phyloP scores from a whole-genome alignment of 1,140 invertebrate species.

The Drosophila grimshawi region DNA sequence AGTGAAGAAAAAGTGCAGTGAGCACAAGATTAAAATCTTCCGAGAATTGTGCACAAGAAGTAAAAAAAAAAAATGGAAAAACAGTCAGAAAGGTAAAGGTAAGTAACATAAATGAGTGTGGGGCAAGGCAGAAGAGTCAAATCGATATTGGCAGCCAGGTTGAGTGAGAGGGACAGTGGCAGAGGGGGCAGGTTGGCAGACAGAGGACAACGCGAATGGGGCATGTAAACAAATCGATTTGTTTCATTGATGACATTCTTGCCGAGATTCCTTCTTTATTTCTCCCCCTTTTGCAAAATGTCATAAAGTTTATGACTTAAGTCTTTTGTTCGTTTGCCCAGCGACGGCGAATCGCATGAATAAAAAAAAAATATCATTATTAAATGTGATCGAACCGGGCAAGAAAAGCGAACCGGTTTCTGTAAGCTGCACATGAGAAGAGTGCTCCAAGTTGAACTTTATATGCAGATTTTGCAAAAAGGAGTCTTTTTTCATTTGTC shows the following conservation, averaged over 20 bases:
- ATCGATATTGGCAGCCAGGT: slow-evolving; percentile 58
- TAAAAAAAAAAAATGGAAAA: slow-evolving; percentile 23
- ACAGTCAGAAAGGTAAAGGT: slow-evolving; percentile 36
- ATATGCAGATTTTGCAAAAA: slow-evolving; percentile 61
- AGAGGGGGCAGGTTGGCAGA: not conserved
- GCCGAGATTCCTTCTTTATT: slow-evolving; percentile 53
- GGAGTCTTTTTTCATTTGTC: slow-evolving; percentile 23
- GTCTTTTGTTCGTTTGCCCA: slow-evolving; percentile 73
- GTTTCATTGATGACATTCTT: slow-evolving; percentile 84
- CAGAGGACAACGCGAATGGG: slow-evolving; percentile 49
- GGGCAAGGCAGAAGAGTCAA: slow-evolving; percentile 50
- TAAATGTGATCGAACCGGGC: slow-evolving; percentile 67
- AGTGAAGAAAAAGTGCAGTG: slow-evolving; percentile 49
- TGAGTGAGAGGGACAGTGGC: not conserved
- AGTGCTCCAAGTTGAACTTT: slow-evolving; percentile 18
- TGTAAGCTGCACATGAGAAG: slow-evolving; percentile 15
- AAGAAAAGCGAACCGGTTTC: slow-evolving; percentile 58
- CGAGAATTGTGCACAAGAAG: slow-evolving; percentile 71
- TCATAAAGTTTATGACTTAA: slow-evolving; percentile 85
- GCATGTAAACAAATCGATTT: slow-evolving; percentile 84
- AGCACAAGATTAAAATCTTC: slow-evolving; percentile 83
- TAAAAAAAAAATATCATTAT: slow-evolving; percentile 72
- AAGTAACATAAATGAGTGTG: slow-evolving; percentile 72
- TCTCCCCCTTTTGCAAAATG: slow-evolving; percentile 75
- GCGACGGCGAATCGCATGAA: slow-evolving; percentile 36